phyloP scores from a whole-genome alignment of 2,797 vertebrate genomes.

The Notoglanidium macrostoma region DNA sequence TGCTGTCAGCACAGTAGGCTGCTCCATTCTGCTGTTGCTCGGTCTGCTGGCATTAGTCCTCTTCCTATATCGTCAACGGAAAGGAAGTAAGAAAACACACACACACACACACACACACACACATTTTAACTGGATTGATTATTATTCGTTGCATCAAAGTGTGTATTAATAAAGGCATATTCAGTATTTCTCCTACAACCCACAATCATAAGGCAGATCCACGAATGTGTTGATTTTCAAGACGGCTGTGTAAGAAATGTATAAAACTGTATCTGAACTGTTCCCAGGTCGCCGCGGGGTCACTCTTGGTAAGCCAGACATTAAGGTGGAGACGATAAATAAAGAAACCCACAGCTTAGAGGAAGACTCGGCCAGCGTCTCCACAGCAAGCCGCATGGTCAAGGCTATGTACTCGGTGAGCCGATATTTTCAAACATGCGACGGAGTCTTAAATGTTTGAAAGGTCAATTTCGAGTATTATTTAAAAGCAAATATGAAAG shows the following conservation, averaged over 20 bases:
- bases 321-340: conserved; percentile 97
- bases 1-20: conserved; percentile 82
- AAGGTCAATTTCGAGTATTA: neutral
- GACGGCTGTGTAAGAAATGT: neutral
- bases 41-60: conserved; percentile 80
- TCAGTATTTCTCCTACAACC: neutral
- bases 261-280: conserved; percentile 51
- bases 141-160: neutral
- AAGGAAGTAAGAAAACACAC: conserved; percentile 88
- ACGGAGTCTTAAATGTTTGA: neutral
- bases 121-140: neutral
- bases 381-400: conserved; percentile 93
- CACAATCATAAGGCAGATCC: neutral
- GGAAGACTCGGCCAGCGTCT: conserved; percentile 89
- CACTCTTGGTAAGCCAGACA: conserved; percentile 92
- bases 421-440: neutral
- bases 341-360: conserved; percentile 92
- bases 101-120: neutral
- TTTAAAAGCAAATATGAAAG: neutral
- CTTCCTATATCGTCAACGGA: conserved; percentile 92
- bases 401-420: conserved; percentile 97
- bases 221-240: neutral
- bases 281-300: conserved; percentile 91
- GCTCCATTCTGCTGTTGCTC: conserved; percentile 82
- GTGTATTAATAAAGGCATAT: neutral